A percentile compares a stretch with the other conserved stretches of the same genome.
These are phyloP conservation scores for Rhodeus uyekii DNA, from an alignment of 2,797 vertebrate species.

Conservation along the genomic window DNA sequence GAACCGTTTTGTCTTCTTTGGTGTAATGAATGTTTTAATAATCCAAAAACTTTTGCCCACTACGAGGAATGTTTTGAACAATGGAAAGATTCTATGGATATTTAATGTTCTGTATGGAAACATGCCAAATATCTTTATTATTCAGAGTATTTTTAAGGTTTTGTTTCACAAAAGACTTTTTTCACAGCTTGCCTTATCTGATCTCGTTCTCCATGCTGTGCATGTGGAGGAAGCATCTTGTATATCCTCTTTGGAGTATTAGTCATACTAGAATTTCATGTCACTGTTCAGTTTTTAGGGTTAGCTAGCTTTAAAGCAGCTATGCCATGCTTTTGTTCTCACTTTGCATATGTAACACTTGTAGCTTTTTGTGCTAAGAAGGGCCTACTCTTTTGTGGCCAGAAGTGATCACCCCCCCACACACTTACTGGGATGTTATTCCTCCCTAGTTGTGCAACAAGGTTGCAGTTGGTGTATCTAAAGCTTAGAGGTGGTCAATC, in stretches of 20 bases:
- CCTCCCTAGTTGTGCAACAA: background rate
- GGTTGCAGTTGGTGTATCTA: slow-evolving; percentile 12
- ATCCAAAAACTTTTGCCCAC: background rate
- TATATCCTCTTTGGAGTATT: slow-evolving; percentile 66
- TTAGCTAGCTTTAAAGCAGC: slow-evolving; percentile 9
- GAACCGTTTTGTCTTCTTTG: accelerated
- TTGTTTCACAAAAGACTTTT: slow-evolving; percentile 65
- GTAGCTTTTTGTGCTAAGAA: slow-evolving; percentile 6
- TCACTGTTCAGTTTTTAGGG: slow-evolving; percentile 57
- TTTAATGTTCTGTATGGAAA: background rate
- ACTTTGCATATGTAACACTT: slow-evolving; percentile 16
- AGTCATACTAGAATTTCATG: slow-evolving; percentile 65
- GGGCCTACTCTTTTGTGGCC: slow-evolving; percentile 32
- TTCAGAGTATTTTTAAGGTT: slow-evolving; percentile 57
- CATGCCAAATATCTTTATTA: slow-evolving; percentile 44
- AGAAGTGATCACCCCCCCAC: slow-evolving; percentile 18
- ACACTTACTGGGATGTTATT: slow-evolving; percentile 1
- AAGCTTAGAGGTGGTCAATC: slow-evolving; percentile 9
- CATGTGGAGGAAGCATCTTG: slow-evolving; percentile 59
- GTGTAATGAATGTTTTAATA: background rate
- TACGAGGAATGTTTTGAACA: background rate
- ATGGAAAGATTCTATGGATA: background rate
- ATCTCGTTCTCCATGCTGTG: slow-evolving; percentile 62
- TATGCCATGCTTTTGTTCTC: background rate
- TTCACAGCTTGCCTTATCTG: slow-evolving; percentile 58